Evolutionary conservation across 64 coral and sea anemone species (phyloP).

Genomic region (Acropora tenuis): DNA sequence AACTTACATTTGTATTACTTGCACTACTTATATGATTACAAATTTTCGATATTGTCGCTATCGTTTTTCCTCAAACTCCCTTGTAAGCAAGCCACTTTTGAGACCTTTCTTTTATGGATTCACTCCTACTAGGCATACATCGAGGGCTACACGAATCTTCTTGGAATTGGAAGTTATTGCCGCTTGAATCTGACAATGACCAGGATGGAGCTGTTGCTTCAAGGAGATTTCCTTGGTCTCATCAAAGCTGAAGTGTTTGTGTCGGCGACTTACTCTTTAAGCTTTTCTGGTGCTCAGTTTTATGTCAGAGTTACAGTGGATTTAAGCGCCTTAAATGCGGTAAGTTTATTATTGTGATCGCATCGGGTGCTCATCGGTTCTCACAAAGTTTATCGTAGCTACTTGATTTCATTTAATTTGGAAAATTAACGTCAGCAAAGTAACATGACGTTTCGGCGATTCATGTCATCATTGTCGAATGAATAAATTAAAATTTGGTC

Average conservation of each 20-base stretch:
- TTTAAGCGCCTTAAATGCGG: conserved; percentile 79
- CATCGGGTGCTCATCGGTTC: too few species aligned
- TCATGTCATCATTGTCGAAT: too few species aligned
- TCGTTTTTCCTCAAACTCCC: too few species aligned
- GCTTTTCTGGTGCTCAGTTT: conserved; percentile 57
- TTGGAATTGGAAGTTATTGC: conserved; percentile 74
- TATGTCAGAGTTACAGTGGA: conserved; percentile 92
- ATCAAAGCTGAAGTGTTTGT: conserved; percentile 94
- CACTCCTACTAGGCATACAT: conserved; percentile 70
- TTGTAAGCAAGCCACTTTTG: neutral
- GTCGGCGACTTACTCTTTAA: conserved; percentile 63
- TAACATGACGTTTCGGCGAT: too few species aligned
- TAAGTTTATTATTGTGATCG: conserved; percentile 20
- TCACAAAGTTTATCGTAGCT: too few species aligned
- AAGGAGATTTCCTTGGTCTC: conserved; percentile 82
- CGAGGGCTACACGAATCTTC: conserved; percentile 85
- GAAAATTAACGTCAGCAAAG: too few species aligned
- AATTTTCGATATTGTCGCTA: too few species aligned
- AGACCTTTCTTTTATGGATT: neutral
- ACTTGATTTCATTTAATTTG: too few species aligned
- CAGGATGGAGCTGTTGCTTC: conserved; percentile 76
- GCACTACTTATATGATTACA: too few species aligned
- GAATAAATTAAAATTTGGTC: too few species aligned
- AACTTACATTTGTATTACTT: too few species aligned
- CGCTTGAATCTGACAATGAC: conserved; percentile 90